phyloP scores from a whole-genome alignment of 1,140 invertebrate genomes.

The Oppia nitens region DNA sequence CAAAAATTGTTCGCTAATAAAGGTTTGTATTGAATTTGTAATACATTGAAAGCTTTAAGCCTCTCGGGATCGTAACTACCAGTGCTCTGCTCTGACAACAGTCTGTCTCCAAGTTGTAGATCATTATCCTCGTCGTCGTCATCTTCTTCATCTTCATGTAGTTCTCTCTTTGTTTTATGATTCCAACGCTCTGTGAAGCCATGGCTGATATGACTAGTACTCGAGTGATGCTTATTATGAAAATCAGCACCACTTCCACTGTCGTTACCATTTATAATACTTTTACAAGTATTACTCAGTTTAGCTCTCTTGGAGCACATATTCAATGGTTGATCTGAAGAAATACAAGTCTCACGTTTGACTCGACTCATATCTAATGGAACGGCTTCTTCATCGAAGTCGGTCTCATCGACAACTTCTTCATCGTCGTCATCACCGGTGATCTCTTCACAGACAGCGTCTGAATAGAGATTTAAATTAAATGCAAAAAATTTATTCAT shows the following conservation, averaged over 20 bases:
- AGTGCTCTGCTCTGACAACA: conserved; percentile 43
- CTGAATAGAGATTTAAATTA: neutral
- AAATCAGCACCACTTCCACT: neutral
- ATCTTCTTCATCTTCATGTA: conserved; percentile 45
- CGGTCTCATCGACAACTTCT: conserved; percentile 64
- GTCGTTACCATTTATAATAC: neutral
- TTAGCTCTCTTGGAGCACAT: neutral
- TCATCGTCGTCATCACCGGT: conserved; percentile 6
- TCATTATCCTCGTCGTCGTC: conserved; percentile 68
- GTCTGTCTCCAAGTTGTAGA: conserved; percentile 51
- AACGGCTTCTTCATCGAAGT: conserved; percentile 51
- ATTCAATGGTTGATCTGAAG: neutral
- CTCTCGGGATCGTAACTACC: conserved; percentile 74
- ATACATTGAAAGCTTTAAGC: conserved; percentile 89
- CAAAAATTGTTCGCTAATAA: neutral
- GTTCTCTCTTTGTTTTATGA: neutral
- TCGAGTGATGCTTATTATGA: too few species aligned
- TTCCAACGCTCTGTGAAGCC: neutral
- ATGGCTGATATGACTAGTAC: too few species aligned
- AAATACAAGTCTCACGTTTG: neutral
- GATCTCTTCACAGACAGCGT: neutral
- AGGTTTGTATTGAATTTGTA: neutral
- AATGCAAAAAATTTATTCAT: neutral
- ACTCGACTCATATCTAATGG: conserved; percentile 2
- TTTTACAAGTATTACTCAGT: neutral